Percentiles rank a stretch among this genome's conserved stretches.
phyloP scores from a whole-genome alignment of 2,888 invertebrate species.

The Arenicola marina region DNA sequence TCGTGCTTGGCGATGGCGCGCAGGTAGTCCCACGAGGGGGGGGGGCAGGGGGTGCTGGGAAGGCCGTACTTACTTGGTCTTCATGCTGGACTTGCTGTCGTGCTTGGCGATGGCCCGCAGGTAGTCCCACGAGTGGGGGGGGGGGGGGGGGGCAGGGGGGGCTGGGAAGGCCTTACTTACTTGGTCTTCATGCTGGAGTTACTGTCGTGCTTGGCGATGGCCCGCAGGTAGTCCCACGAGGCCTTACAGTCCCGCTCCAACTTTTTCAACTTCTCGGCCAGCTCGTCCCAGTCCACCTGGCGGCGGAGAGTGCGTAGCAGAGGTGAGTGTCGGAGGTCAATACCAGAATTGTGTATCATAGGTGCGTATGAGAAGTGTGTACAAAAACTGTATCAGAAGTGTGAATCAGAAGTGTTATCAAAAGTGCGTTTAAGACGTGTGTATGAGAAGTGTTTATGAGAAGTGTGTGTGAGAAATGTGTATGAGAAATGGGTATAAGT shows the following conservation, averaged over 20 bases:
- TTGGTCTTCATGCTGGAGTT: conserved; percentile 74
- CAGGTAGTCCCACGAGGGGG: conserved; percentile 95
- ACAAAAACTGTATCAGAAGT: no score
- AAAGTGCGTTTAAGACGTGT: no score
- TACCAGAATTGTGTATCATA: no score
- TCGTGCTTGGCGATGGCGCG: conserved; percentile 95
- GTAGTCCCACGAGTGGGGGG: conserved; percentile 96
- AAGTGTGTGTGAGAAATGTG: no score
- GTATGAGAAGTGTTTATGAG: no score
- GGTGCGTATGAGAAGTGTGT: no score
- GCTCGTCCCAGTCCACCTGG: conserved; percentile 93
- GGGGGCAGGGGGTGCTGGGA: no score
- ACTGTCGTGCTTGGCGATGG: conserved; percentile 89
- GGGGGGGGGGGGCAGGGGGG: no score
- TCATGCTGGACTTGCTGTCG: conserved; percentile 74
- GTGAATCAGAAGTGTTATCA: no score
- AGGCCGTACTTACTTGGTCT: conserved; percentile 69
- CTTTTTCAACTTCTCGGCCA: conserved; percentile 81
- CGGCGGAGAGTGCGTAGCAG: not conserved
- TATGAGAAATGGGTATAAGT: no score
- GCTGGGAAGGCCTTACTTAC: no score
- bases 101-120: conserved; percentile 93
- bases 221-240: conserved; percentile 94
- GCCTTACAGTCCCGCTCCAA: conserved; percentile 95
- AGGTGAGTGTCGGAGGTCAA: no score